phyloP scores from a whole-genome alignment of 2,888 invertebrate species.

The Cheilosia urbana region DNA sequence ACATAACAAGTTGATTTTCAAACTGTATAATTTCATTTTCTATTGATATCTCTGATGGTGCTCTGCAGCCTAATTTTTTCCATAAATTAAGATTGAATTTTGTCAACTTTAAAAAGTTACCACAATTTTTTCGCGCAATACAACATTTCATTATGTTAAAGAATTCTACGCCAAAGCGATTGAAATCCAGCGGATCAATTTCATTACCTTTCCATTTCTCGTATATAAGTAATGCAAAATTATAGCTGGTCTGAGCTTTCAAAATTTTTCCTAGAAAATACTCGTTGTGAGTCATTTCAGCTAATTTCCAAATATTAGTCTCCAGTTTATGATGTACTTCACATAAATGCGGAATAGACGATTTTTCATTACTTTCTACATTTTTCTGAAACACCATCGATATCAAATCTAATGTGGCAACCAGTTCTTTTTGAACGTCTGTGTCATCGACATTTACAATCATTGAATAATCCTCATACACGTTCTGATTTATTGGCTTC shows the following conservation, averaged over 20 bases:
- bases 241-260: constrained; percentile 78
- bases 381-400: constrained; percentile 85
- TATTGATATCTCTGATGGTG: constrained; percentile 81
- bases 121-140: constrained; percentile 80
- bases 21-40: constrained; percentile 83
- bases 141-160: constrained; percentile 83
- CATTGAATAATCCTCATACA: constrained; percentile 82
- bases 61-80: constrained; percentile 82
- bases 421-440: constrained; percentile 85
- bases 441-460: constrained; percentile 84
- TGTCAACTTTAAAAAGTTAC: constrained; percentile 82
- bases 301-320: constrained; percentile 81
- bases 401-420: constrained; percentile 86
- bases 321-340: constrained; percentile 81
- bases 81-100: constrained; percentile 83
- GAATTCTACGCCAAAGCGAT: constrained; percentile 81
- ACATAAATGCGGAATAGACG: constrained; percentile 80
- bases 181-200: constrained; percentile 80
- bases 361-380: constrained; percentile 83
- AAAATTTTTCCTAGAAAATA: constrained; percentile 80
- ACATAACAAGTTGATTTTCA: constrained; percentile 86
- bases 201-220: constrained; percentile 79
- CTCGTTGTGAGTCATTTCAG: constrained; percentile 82
- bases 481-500: constrained; percentile 86
- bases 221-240: constrained; percentile 81